phyloP scores from a whole-genome alignment of 2,113 vertebrate genomes.

The Chaetodon trifascialis region DNA sequence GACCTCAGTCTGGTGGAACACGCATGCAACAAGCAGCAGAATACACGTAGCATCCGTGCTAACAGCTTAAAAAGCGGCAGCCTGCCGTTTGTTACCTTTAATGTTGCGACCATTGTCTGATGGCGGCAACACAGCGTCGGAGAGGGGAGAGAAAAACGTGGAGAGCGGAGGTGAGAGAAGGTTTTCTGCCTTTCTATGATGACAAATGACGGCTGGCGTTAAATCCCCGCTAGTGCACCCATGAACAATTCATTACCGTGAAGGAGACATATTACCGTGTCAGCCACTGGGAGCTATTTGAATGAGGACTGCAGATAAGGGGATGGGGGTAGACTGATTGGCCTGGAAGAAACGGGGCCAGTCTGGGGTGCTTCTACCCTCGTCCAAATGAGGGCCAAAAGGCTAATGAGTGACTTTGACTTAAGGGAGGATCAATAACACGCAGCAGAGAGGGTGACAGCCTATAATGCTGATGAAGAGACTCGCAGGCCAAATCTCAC shows the following conservation, averaged over 20 bases:
- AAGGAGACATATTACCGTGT: constrained; percentile 65
- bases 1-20: constrained; percentile 15
- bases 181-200: constrained; percentile 43
- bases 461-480: constrained; percentile 38
- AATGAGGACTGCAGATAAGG: constrained; percentile 49
- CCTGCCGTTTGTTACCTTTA: constrained; percentile 91
- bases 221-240: constrained; percentile 19
- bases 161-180: constrained; percentile 44
- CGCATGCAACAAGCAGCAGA: constrained; percentile 70
- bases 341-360: constrained; percentile 39
- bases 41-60: constrained; percentile 23
- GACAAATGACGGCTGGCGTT: constrained; percentile 63
- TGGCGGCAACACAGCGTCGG: constrained; percentile 73
- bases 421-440: constrained; percentile 52
- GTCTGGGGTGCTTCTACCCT: constrained; percentile 36
- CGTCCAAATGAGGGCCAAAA: constrained; percentile 57
- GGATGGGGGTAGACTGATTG: constrained; percentile 27
- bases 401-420: constrained; percentile 55
- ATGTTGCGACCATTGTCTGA: constrained; percentile 96
- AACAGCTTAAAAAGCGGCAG: constrained; percentile 82
- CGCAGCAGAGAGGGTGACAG: constrained; percentile 34
- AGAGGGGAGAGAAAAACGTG: constrained; percentile 73
- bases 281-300: constrained; percentile 48
- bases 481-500: constrained; percentile 4
- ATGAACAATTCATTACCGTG: constrained; percentile 68